Base-by-base conservation (phyloP, 2,888 invertebrate genomes). In the Diarsia brunnea region DNA sequence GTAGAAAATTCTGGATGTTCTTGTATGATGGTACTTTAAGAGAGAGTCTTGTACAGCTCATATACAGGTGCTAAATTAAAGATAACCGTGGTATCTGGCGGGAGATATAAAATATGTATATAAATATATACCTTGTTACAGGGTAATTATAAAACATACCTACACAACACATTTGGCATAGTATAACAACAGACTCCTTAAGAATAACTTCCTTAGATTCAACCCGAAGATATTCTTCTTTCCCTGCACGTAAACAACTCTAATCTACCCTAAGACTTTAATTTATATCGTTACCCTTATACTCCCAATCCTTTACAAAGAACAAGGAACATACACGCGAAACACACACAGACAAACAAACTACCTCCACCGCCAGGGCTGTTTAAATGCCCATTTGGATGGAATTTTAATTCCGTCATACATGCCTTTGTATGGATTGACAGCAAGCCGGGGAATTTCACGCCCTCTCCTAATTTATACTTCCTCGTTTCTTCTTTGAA, bases 381-480 rank as follows among this genome's bases (percentile, higher is more conserved):
- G 63, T 79, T 87, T 77, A 80, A 79, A 81, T 76, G 79, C 74
- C 87, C 79, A 87, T 90, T 90, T 85, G 75, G 78, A 84, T 82
- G 86, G 94, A 94, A 94, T 94, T 92, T 94, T 94, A 94, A 94
- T 94, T 90, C 93, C 89, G 86, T 91, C 93, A 92, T 92, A 92
- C 89, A 86, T 82, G 84, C 85, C 86, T 92, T 92, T 93, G 93
- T 93, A 90, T 90, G 91, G 89, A 90, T 90, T 92, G 93, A 92
- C 91, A 89, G 90, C 89, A 81, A 88, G 84, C 79, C 84, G 91
- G 86, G 93, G 94, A 94, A 95, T 95, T 95, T 95, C 94, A 95
- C 95, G 93, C 94, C 91, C 89, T 88, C 87, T 88, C 88, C 90
- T 95, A 95, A 95, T 95, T 94, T 94, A 94, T 95, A 93, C 92